Percentiles rank a stretch among this genome's conserved stretches.
Evolutionary conservation across 2,113 vertebrate genomes (phyloP).

Genomic region (Epinephelus lanceolatus): DNA sequence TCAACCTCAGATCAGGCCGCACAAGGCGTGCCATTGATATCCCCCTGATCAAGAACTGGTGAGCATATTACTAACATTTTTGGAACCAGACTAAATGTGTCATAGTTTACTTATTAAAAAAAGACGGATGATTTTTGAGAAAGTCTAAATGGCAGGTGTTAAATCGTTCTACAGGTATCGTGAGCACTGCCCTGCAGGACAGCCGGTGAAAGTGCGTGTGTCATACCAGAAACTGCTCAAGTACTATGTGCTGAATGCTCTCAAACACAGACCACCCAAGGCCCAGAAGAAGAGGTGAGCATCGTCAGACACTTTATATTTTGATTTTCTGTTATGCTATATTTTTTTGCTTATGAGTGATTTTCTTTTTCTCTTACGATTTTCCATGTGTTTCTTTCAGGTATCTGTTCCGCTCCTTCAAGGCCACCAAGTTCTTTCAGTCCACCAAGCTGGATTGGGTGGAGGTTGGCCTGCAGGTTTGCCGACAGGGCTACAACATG

Average conservation of each 20-base stretch:
- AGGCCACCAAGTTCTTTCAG: constrained; percentile 99
- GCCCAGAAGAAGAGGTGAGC: constrained; percentile 97
- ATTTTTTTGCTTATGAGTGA: background rate
- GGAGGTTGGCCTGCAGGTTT: constrained; percentile 97
- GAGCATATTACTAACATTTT: constrained; percentile 41
- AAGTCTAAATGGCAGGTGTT: background rate
- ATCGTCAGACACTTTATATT: background rate
- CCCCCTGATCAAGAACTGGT: constrained; percentile 99
- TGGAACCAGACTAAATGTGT: background rate
- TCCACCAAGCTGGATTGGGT: constrained; percentile 99
- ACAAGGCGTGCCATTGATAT: constrained; percentile 97
- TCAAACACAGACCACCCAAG: constrained; percentile 98
- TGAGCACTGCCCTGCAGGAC: constrained; percentile 97
- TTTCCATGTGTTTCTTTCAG: constrained; percentile 75
- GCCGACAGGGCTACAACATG: constrained; percentile 99
- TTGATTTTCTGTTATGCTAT: background rate
- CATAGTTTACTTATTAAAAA: background rate
- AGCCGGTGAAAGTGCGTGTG: constrained; percentile 97
- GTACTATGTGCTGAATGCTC: constrained; percentile 98
- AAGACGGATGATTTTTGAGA: background rate
- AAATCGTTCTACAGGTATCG: constrained; percentile 88
- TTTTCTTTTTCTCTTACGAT: background rate
- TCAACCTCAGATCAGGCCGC: constrained; percentile 95
- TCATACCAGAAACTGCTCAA: constrained; percentile 99
- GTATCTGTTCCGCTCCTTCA: constrained; percentile 98